Base-by-base conservation (phyloP, 2,888 invertebrate species). In the Hoplodrina ambigua region DNA sequence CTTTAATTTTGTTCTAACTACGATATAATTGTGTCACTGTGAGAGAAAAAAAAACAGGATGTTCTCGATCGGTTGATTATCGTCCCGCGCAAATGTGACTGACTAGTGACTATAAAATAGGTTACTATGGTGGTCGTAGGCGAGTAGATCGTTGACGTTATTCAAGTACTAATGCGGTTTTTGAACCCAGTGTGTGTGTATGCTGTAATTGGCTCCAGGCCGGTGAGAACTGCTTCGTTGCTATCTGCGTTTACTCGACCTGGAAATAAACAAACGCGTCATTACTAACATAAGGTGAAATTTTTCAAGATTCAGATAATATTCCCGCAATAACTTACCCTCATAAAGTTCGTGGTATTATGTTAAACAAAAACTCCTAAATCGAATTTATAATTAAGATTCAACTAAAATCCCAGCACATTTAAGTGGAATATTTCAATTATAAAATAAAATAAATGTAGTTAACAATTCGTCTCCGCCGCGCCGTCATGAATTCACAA, bases 401-500 rank as follows among this genome's bases (percentile, higher is more conserved):
- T 62, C 19, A 72, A 78, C 62, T 66, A 57, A 78, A 78, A 55
- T 72, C 72, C 69, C 70, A 15, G 69, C 61, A 64, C 67, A 59
- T 66, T 63, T 74, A 58, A 70, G 61, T 60, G 60, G 78, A 71
- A 81, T 71, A 70, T 69, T 81, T 77, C 41, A 84, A 73, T 73
- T 62, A 72, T 75, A 66, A 67, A 80, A 67, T 63, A 63, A 64
- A 80, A 64, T 68, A 63, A 57, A 68, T 49, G 37, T 68, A 79
- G 58, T 82, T 82, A 79, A 58, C 76, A 76, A 78, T 77, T 78
- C 69, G 69, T 79, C 74, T 71, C 74, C 20, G 69, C 62, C 60
- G 74, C 20, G 69, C 58, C 60, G 74, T 72, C 83, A 84, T 85
- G 85, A 86, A 84, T 86, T 78, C 70, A 84, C 78, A 87, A 87